Percentiles rank a stretch among this genome's conserved stretches.
phyloP scores from a whole-genome alignment of 2,797 vertebrate genomes.

The Syngnathus acus region DNA sequence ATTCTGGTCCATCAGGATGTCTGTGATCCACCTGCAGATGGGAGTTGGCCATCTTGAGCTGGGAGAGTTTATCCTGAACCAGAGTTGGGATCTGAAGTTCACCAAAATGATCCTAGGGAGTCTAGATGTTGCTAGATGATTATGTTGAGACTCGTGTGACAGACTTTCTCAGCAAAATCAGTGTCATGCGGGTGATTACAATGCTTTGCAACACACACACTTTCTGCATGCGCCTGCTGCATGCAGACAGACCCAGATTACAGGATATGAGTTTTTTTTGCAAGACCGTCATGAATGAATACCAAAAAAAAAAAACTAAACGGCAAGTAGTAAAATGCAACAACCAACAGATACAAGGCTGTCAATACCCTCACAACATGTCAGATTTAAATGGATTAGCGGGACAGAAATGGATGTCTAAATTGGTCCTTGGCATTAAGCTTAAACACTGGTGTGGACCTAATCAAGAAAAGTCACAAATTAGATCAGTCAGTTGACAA shows the following conservation, averaged over 20 bases:
- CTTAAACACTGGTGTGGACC: slow-evolving; percentile 25
- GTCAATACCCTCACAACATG: slow-evolving; percentile 22
- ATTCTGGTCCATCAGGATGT: not conserved
- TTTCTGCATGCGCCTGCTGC: slow-evolving; percentile 23
- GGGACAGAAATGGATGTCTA: slow-evolving; percentile 18
- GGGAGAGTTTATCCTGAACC: not conserved
- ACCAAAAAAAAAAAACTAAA: not conserved
- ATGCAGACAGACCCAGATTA: slow-evolving; percentile 22
- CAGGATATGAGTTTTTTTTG: slow-evolving; percentile 12
- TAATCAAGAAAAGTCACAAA: slow-evolving; percentile 37
- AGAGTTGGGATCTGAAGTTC: not conserved
- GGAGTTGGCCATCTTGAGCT: not conserved
- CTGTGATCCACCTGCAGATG: not conserved
- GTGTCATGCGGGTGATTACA: slow-evolving; percentile 33
- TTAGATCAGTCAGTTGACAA: slow-evolving; percentile 48
- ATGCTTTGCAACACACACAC: slow-evolving; percentile 67
- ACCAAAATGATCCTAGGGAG: not conserved
- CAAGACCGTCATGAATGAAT: slow-evolving; percentile 11
- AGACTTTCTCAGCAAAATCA: slow-evolving; percentile 69
- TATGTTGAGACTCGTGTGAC: slow-evolving; percentile 53
- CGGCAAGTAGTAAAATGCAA: not conserved
- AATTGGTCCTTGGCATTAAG: slow-evolving; percentile 30
- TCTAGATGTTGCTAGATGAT: not conserved
- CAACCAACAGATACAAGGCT: not conserved
- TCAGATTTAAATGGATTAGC: slow-evolving; percentile 38